phyloP scores from a whole-genome alignment of 2,888 invertebrate genomes.

The Sphaerophoria rueppellii region DNA sequence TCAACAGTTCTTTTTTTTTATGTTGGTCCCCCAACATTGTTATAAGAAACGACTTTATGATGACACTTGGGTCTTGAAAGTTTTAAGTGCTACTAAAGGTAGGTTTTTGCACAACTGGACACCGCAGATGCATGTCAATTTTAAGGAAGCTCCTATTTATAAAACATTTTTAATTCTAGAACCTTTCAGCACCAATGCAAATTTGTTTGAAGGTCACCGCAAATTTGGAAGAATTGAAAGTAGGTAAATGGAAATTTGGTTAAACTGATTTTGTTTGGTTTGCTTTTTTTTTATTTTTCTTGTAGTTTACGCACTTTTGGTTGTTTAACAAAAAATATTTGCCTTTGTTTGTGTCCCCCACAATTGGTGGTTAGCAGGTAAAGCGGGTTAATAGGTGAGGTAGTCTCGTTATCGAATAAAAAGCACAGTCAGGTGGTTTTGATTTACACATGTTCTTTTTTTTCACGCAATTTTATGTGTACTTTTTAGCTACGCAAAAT shows the following conservation, averaged over 20 bases:
- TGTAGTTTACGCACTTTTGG: constrained; percentile 7
- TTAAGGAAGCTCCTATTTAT: neutral
- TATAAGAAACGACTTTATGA: no score
- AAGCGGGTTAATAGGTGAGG: constrained; percentile 17
- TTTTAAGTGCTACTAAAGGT: no score
- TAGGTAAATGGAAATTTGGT: constrained; percentile 1
- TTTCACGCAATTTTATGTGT: constrained; percentile 18
- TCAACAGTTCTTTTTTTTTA: constrained; percentile 8
- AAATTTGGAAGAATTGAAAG: neutral
- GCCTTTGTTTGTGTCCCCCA: neutral
- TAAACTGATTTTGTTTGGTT: neutral
- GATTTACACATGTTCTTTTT: constrained; percentile 7
- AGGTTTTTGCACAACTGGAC: no score
- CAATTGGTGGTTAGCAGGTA: neutral
- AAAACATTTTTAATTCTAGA: neutral
- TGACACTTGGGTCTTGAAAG: no score
- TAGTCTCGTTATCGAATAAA: neutral
- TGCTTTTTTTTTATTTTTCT: neutral
- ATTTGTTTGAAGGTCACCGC: neutral
- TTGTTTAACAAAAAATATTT: neutral
- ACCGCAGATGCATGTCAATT: no score
- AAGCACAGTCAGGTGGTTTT: neutral
- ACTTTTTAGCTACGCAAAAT: constrained; percentile 13
- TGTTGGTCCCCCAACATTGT: no score
- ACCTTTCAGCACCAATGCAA: neutral